phyloP scores from a whole-genome alignment of 92 coral and sea anemone species.

The Umimayanthus chanpuru region DNA sequence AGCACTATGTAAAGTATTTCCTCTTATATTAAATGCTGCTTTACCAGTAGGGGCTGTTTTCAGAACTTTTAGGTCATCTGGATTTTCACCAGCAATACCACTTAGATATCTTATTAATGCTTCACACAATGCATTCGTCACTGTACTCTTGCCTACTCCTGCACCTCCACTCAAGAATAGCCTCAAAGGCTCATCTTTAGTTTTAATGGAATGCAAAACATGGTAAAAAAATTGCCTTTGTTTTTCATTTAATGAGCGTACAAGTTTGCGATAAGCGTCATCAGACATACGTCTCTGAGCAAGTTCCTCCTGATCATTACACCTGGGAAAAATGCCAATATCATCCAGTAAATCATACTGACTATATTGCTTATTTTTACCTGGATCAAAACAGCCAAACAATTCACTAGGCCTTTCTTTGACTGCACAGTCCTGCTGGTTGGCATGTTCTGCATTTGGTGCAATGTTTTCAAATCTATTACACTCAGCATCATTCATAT shows the following conservation, averaged over 20 bases:
- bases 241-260: slow-evolving; percentile 54
- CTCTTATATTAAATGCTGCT: slow-evolving; percentile 62
- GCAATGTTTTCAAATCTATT: slow-evolving; percentile 31
- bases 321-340: slow-evolving; percentile 59
- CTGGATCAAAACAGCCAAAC: slow-evolving; percentile 56
- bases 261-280: slow-evolving; percentile 29
- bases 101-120: slow-evolving; percentile 61
- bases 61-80: slow-evolving; percentile 64
- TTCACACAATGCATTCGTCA: slow-evolving; percentile 54
- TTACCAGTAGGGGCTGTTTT: slow-evolving; percentile 71
- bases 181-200: slow-evolving; percentile 39
- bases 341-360: slow-evolving; percentile 72
- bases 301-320: slow-evolving; percentile 50
- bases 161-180: slow-evolving; percentile 60
- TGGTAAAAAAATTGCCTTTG: slow-evolving; percentile 56
- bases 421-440: slow-evolving; percentile 54
- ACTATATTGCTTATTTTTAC: slow-evolving; percentile 23
- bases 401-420: slow-evolving; percentile 24
- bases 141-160: slow-evolving; percentile 57
- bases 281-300: slow-evolving; percentile 44
- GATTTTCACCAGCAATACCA: slow-evolving; percentile 55
- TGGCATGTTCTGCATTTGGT: slow-evolving; percentile 43
- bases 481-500: slow-evolving; percentile 45
- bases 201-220: slow-evolving; percentile 46
- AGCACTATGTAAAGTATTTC: slow-evolving; percentile 45